A percentile compares a stretch with the other conserved stretches of the same genome.
phyloP scores from a whole-genome alignment of 92 coral and sea anemone species.

The Palythoa grandiflora region DNA sequence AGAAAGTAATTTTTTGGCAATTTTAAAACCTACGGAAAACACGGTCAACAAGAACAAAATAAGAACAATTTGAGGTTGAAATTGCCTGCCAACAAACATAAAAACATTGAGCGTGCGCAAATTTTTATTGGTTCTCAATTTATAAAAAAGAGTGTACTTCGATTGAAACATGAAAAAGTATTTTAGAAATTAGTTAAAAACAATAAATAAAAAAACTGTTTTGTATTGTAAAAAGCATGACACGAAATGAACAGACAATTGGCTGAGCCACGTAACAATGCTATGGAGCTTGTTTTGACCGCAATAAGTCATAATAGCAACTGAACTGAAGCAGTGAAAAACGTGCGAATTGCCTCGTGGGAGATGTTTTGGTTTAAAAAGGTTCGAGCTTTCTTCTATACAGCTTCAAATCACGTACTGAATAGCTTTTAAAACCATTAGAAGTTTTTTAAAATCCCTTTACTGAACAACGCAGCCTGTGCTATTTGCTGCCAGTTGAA shows the following conservation, averaged over 20 bases:
- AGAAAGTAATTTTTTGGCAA: too few species aligned
- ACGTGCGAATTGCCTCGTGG: not conserved
- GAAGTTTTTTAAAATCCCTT: too few species aligned
- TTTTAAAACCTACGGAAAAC: too few species aligned
- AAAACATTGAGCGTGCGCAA: too few species aligned
- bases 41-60: too few species aligned
- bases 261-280: not conserved
- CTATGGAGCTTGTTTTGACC: slow-evolving; percentile 15
- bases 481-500: too few species aligned
- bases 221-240: not conserved
- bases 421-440: too few species aligned
- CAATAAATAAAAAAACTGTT: not conserved
- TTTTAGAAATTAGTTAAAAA: not conserved
- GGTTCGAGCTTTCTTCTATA: not conserved
- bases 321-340: slow-evolving; percentile 6
- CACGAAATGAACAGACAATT: not conserved
- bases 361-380: slow-evolving; percentile 12
- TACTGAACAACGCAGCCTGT: too few species aligned
- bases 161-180: not conserved
- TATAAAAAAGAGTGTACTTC: too few species aligned
- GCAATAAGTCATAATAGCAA: not conserved
- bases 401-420: not conserved
- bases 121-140: too few species aligned
- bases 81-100: too few species aligned
- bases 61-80: too few species aligned